Conservation (phyloP, 2,113 vertebrate genomes). For the Apus apus region DNA sequence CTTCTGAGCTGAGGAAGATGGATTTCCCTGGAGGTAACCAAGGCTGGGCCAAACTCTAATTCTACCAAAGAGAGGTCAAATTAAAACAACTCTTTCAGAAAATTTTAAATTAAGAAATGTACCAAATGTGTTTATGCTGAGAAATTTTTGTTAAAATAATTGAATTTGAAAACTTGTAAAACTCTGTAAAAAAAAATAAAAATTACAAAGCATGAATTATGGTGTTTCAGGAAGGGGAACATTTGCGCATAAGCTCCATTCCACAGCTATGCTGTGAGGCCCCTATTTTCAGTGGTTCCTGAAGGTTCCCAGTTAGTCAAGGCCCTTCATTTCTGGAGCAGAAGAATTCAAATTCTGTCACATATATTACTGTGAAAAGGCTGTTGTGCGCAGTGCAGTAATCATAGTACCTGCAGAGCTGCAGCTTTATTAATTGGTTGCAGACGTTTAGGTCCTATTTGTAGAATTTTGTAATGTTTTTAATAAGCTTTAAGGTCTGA, state of each 20-base stretch:
- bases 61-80: background rate
- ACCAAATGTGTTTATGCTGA: background rate
- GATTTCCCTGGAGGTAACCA: constrained; percentile 8
- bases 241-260: background rate
- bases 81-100: background rate
- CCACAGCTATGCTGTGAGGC: background rate
- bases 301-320: background rate
- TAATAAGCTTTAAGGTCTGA: background rate
- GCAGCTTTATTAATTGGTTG: background rate
- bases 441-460: constrained; percentile 1
- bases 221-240: background rate
- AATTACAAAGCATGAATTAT: background rate
- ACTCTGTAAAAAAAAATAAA: background rate
- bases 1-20: constrained; percentile 12
- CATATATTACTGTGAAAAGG: background rate
- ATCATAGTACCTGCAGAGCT: background rate
- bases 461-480: background rate
- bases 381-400: background rate
- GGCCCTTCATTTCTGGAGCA: background rate
- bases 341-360: background rate
- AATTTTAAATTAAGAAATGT: background rate
- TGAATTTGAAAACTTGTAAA: background rate
- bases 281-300: background rate
- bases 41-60: background rate
- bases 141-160: background rate